Base-by-base conservation (phyloP, 1,140 invertebrate genomes). In the Brachionus sp. region DNA sequence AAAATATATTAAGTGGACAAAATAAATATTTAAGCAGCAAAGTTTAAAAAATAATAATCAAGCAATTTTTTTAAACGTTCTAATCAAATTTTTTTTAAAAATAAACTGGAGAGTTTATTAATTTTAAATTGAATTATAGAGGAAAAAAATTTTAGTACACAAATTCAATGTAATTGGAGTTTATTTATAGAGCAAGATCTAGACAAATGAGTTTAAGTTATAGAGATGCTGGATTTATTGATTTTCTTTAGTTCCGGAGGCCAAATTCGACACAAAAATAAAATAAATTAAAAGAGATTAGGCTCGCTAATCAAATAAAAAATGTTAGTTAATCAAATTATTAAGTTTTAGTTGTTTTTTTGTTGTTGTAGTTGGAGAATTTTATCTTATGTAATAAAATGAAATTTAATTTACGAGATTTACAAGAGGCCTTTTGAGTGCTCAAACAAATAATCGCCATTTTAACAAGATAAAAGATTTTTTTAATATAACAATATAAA, bases 311-410 rank as follows among this genome's bases (percentile, higher is more conserved):
- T 57, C 50, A 57, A 57, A 57, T 57, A 57, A 57, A 13, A 50
- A 57, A 57, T 57, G 50, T 57, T 57, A 57, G 50, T 57, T 57
- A 57, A 57, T 57, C 50, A 57, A 57, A 57, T 57, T 57, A 57
- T 57, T 57, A 19, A 23, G 19, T 57, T 57, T 57, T 57, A 9
- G 16, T 57, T 2, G 16, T 57, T 16, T 57, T 57, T 9, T 57
- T 57, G 50, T 57, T 57, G 50, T 57, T 16, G 50, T 57, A 57
- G 50, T 57, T 57, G 50, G 50, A 57, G 50, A 57, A 57, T 23
- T 57, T 6, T 57, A 57, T 57, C 50, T 57, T 57, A 57, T 57
- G 50, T 57, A 57, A 57, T 57, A 57, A 23, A 57, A 57, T 19
- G 19, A 57, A 57, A 57, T 57, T 57, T 57, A 57, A 57, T 57